These are phyloP conservation scores for Listrodromus nycthemerus DNA, from an alignment of 2,888 invertebrate species.

Conservation along the genomic window DNA sequence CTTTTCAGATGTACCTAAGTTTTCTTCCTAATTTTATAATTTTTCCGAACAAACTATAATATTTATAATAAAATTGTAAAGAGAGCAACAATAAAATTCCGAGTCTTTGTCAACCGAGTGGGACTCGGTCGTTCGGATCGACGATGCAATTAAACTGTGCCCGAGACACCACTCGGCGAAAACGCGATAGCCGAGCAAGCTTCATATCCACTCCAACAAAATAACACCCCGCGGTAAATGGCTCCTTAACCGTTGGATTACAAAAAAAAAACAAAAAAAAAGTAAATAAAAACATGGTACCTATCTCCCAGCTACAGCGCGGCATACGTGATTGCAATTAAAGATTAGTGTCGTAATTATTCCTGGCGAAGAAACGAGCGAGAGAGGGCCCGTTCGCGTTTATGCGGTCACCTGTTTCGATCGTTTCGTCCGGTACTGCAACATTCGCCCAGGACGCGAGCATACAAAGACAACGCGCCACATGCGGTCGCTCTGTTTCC, in stretches of 20 bases:
- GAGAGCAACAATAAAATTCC: background rate
- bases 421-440: slow-evolving; percentile 52
- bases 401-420: slow-evolving; percentile 67
- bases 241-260: slow-evolving; percentile 29
- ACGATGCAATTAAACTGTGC: background rate
- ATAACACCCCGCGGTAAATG: background rate
- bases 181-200: background rate
- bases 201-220: background rate
- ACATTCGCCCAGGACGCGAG: slow-evolving; percentile 16
- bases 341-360: slow-evolving; percentile 66
- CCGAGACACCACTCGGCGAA: background rate
- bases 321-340: slow-evolving; percentile 61
- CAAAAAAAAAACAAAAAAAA: background rate
- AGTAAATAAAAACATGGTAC: slow-evolving; percentile 7
- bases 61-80: too few relatives aligned
- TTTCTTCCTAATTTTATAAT: too few relatives aligned
- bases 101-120: background rate
- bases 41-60: too few relatives aligned
- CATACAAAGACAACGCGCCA: slow-evolving; percentile 54
- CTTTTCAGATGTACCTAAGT: too few relatives aligned
- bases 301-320: slow-evolving; percentile 32
- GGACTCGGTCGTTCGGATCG: background rate
- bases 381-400: slow-evolving; percentile 50
- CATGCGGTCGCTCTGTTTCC: slow-evolving; percentile 39
- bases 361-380: slow-evolving; percentile 48